Conservation (phyloP, 2,113 vertebrate genomes). For the Sardina pilchardus region DNA sequence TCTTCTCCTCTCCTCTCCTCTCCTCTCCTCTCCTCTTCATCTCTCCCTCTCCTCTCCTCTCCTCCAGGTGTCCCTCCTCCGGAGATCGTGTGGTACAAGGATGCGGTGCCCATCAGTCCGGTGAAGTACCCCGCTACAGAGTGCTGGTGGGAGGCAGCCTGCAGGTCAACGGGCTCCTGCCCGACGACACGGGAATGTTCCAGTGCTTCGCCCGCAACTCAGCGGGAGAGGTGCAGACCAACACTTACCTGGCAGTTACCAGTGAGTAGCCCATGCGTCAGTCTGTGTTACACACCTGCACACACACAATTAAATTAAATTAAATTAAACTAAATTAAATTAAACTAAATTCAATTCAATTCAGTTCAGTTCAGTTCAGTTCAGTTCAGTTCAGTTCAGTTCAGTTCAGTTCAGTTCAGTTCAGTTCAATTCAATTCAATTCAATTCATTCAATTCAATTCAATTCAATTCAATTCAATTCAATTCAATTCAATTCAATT, state of each 20-base stretch:
- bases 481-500: too few relatives aligned
- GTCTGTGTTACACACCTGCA: too few relatives aligned
- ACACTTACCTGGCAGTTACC: constrained; percentile 96
- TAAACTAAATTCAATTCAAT: too few relatives aligned
- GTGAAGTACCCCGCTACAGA: constrained; percentile 81
- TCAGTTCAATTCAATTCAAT: too few relatives aligned
- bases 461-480: too few relatives aligned
- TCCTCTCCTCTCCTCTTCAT: not conserved
- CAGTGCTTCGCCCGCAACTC: constrained; percentile 91
- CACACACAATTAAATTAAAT: too few relatives aligned
- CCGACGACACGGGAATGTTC: constrained; percentile 95
- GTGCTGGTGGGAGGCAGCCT: constrained; percentile 83
- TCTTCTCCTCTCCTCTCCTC: too few relatives aligned
- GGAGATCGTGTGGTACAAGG: constrained; percentile 93
- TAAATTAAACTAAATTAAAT: too few relatives aligned
- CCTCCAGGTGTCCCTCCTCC: constrained; percentile 85
- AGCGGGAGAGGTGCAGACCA: constrained; percentile 91
- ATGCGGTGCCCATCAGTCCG: constrained; percentile 78
- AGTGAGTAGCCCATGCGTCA: constrained; percentile 70
- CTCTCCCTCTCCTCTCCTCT: not conserved
- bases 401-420: too few relatives aligned
- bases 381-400: too few relatives aligned
- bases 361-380: too few relatives aligned
- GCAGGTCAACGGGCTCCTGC: constrained; percentile 89
- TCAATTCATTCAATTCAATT: too few relatives aligned